Conservation (phyloP, 2,888 invertebrate species). For the Myopa tessellatipennis region DNA sequence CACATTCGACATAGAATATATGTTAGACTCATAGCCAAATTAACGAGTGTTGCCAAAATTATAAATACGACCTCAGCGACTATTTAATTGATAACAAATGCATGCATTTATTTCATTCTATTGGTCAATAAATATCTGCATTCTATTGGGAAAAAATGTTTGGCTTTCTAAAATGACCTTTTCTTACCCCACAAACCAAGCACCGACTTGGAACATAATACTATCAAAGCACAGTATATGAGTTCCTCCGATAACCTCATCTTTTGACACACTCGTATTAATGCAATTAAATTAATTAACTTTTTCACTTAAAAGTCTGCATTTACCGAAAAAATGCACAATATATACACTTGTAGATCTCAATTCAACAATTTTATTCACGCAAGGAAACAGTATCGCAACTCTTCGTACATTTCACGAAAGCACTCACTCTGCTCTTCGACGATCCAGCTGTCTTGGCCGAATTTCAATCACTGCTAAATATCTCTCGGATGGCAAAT, state of each 20-base stretch:
- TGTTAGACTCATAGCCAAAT: too few species aligned
- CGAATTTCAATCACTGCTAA: slow-evolving; percentile 20
- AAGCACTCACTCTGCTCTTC: background rate
- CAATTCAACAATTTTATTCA: too few species aligned
- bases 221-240: slow-evolving; percentile 41
- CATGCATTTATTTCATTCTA: background rate
- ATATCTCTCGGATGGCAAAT: too few species aligned
- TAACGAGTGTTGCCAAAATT: too few species aligned
- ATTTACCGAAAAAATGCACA: background rate
- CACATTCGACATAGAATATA: too few species aligned
- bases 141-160: too few species aligned
- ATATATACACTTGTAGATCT: background rate
- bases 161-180: background rate
- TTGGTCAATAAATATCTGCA: background rate
- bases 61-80: too few species aligned
- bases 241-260: slow-evolving; percentile 37
- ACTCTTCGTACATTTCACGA: background rate
- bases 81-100: too few species aligned
- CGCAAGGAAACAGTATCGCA: too few species aligned
- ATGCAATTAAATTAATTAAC: background rate
- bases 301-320: background rate
- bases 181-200: slow-evolving; percentile 50
- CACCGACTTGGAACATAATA: slow-evolving; percentile 45
- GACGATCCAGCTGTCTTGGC: background rate
- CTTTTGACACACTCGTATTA: slow-evolving; percentile 13